These are phyloP conservation scores for Zygogramma bicolorata DNA, from an alignment of 2,888 invertebrate species.

Conservation along the genomic window DNA sequence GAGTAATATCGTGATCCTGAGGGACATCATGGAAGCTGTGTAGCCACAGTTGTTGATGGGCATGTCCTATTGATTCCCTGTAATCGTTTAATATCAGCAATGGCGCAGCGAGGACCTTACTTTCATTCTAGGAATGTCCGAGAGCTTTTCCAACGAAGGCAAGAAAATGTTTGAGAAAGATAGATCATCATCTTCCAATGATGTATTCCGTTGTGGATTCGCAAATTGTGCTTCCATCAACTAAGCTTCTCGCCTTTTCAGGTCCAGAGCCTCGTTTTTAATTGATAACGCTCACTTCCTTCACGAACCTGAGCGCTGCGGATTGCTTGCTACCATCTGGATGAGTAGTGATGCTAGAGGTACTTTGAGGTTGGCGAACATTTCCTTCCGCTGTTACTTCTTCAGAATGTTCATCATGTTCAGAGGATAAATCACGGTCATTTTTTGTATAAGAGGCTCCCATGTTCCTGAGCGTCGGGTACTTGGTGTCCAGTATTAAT, in stretches of 20 bases:
- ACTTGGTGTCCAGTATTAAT: too few species aligned
- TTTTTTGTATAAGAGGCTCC: background rate
- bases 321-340: background rate
- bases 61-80: background rate
- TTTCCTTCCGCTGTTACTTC: background rate
- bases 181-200: background rate
- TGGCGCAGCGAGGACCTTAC: background rate
- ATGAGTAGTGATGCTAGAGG: background rate
- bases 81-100: background rate
- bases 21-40: background rate
- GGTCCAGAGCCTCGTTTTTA: background rate
- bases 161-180: background rate
- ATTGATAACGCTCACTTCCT: background rate
- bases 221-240: background rate
- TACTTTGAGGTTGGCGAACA: background rate
- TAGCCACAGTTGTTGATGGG: background rate
- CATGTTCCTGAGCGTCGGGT: background rate
- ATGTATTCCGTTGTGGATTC: background rate
- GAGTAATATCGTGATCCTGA: background rate
- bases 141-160: background rate
- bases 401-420: background rate
- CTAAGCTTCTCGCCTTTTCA: background rate
- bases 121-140: background rate
- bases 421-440: background rate
- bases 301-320: background rate